Evolutionary conservation across 2,113 vertebrate species (phyloP), one percentile per base, ranked within the genome.

Genomic region (Columbina picui): DNA sequence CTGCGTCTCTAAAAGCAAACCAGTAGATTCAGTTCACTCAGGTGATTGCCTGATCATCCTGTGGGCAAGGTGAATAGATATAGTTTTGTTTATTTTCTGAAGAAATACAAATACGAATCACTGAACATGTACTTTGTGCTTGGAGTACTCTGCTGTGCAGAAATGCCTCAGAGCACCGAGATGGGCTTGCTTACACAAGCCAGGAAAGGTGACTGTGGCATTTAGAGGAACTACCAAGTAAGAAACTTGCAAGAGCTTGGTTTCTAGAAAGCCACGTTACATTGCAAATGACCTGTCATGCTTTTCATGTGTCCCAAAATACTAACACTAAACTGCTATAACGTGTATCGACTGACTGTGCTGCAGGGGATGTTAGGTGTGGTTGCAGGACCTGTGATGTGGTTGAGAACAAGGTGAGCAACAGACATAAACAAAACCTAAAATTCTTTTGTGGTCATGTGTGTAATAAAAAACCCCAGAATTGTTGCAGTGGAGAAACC

Each of bases 71-170:
- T 56, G 59, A 90, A 76, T 11, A 73, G 69, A 22, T 61, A 69
- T 0, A 32, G 16, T 73, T 89, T 70, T 84, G 26, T 38, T 76
- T 91, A 0, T 88, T 79, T 95, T 74, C 55, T 23, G 19, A 59
- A 93, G 68, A 87, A 63, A 77, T 55, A 61, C 20, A 26, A 25
- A 0, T 74, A 17, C 38, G 71, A 91, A 56, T 70, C 78, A 92
- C 41, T 78, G 84, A 74, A 78, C 34, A 56, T 90, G 95, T 73
- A 39, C 26, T 77, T 57, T 59, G 61, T 96, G 45, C 63, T 87
- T 71, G 67, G 47, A 88, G 60, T 83, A 43, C 50, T 65, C 61
- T 89, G 39, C 53, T 22, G 21, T 52, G 43, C 52, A 65, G 55
- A 95, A 90, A 75, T 23, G 47, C 55, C 38, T 84, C 8, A 2